Conservation (phyloP, 2,113 vertebrate species). For the crab-eating macaque (Macaca fascicularis) region DNA sequence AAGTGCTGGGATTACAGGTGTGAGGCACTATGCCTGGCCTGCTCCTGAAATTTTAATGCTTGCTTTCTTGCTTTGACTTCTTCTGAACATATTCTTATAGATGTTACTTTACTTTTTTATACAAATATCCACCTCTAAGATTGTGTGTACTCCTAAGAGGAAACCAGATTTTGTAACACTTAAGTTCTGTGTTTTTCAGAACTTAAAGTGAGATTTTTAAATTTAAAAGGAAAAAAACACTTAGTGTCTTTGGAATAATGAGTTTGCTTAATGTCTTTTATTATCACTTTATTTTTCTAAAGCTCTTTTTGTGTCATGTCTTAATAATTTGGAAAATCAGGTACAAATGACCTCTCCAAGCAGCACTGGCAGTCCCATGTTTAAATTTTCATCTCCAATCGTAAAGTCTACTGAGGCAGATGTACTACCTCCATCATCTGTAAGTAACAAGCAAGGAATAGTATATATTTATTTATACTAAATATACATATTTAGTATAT, state of each 20-base stretch:
- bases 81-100: background rate
- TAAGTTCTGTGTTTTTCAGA: conserved; percentile 12
- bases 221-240: background rate
- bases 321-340: conserved; percentile 80
- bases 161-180: background rate
- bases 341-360: conserved; percentile 79
- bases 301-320: conserved; percentile 32
- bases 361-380: conserved; percentile 85
- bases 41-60: background rate
- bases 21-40: background rate
- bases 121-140: background rate
- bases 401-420: conserved; percentile 95
- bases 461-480: background rate
- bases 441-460: conserved; percentile 84
- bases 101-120: conserved; percentile 5
- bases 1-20: too few relatives aligned
- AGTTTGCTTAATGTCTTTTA: conserved; percentile 10
- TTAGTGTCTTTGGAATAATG: conserved; percentile 30
- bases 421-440: conserved; percentile 90
- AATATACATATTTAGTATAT: too few relatives aligned
- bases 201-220: conserved; percentile 40
- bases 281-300: conserved; percentile 25
- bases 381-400: conserved; percentile 97
- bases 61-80: background rate
- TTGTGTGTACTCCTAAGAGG: background rate